Evolutionary conservation across 2,888 invertebrate genomes (phyloP), one percentile per base, ranked within the genome.

Genomic region (Drosophila birchii): DNA sequence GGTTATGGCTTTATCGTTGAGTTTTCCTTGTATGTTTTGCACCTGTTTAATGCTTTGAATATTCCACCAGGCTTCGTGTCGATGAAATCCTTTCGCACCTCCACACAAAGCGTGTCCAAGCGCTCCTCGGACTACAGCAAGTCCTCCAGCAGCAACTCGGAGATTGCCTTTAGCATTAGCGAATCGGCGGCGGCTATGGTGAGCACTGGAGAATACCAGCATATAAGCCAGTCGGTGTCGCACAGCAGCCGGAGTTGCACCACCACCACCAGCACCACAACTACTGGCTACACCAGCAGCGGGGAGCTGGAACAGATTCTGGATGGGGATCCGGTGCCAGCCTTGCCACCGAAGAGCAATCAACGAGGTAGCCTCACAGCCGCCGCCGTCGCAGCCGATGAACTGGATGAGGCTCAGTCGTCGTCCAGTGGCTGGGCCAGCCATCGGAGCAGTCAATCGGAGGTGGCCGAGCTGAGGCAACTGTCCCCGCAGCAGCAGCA

Each of bases 21-120:
- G 2, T 18, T 5, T 7, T 34, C 0, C 0, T 4, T 9, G 20
- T 20, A 3, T 20, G 7, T 12, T 6, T 7, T 7, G 7, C 14
- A 14, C 6, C 7, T 14, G 6, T 43, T 6, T 43, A 43, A 43
- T 20, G 4, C 32, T 5, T 9, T 5, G 4, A 8, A 6, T 23
- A 32, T 7, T 16, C 20, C 16, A 9, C 2, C 93, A 78, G 95
- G 95, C 79, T 95, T 95, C 88, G 94, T 94, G 60, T 95, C 95
- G 23, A 93, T 94, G 93, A 94, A 94, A 79, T 95, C 94, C 45
- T 94, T 94, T 79, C 93, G 95, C 61, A 95, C 94, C 53, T 95
- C 95, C 51, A 93, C 94, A n/a, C 94, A 94, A 87, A 94, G 94
- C 88, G 94, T 95, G 38, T 95, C 92, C 12, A 92, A 95, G 79